Evolutionary conservation across 2,797 vertebrate genomes (phyloP).

Genomic region (Yasuhikotakia modesta): DNA sequence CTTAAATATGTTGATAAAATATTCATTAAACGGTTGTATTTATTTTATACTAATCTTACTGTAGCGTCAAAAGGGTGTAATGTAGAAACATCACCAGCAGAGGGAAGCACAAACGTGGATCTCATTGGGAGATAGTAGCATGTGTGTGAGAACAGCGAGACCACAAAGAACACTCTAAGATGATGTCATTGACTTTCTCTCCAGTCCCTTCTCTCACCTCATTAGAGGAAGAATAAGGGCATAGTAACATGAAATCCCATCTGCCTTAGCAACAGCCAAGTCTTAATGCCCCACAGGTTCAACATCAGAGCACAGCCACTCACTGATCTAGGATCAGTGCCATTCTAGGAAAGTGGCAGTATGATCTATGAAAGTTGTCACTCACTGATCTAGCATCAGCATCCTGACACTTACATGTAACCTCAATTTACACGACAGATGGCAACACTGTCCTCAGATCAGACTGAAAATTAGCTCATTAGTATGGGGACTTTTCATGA

Average conservation of each 20-base stretch:
- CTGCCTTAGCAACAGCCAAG: neutral
- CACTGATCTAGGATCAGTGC: constrained; percentile 6
- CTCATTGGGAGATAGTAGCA: constrained; percentile 5
- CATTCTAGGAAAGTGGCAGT: neutral
- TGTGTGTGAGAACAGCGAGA: constrained; percentile 15
- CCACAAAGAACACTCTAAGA: constrained; percentile 7
- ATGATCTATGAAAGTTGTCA: neutral
- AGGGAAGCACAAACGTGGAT: constrained; percentile 2
- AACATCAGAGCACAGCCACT: neutral
- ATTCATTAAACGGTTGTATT: too few relatives aligned
- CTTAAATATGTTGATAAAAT: too few relatives aligned
- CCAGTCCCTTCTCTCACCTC: constrained; percentile 13
- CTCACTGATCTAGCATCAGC: neutral
- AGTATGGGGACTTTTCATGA: neutral
- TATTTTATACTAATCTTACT: too few relatives aligned
- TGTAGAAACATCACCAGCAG: neutral
- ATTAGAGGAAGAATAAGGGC: neutral
- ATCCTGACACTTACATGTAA: neutral
- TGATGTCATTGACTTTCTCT: constrained; percentile 46
- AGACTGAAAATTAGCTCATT: neutral
- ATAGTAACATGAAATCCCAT: neutral
- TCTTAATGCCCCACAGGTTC: neutral
- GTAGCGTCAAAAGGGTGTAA: neutral
- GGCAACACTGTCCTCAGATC: constrained; percentile 51
- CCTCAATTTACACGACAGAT: constrained; percentile 52